A percentile compares a stretch with the other conserved stretches of the same genome.
Conservation (phyloP, 1,140 invertebrate genomes). For the Drosophila guanche region DNA sequence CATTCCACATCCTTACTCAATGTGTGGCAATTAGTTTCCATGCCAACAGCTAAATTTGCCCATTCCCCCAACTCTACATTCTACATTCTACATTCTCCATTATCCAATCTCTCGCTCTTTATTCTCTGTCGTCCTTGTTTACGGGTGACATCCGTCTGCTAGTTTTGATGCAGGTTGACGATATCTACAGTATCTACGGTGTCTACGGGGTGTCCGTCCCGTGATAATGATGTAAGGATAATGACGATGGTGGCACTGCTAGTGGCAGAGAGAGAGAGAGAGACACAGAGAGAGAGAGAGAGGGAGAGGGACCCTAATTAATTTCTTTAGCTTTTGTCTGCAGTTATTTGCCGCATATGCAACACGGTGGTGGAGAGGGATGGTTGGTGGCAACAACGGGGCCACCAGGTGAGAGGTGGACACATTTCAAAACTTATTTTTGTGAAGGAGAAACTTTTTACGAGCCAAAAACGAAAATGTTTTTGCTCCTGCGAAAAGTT, state of each 20-base stretch:
- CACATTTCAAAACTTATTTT: conserved; percentile 55
- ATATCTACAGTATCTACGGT: neutral
- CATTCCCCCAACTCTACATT: conserved; percentile 31
- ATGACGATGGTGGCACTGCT: conserved; percentile 24
- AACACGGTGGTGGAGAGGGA: neutral
- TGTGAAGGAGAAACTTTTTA: conserved; percentile 24
- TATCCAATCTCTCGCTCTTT: conserved; percentile 9
- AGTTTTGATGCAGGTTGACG: conserved; percentile 46
- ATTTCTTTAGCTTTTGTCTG: conserved; percentile 56
- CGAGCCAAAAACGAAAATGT: conserved; percentile 5
- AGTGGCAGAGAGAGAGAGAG: neutral
- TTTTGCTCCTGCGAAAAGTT: conserved; percentile 21
- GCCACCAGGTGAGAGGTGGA: conserved; percentile 29
- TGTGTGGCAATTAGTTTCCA: conserved; percentile 71
- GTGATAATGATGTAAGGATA: conserved; percentile 16
- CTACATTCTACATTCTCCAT: conserved; percentile 3
- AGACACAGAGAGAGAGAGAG: conserved; percentile 18
- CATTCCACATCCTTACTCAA: conserved; percentile 55
- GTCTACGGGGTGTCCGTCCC: neutral
- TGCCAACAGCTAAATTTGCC: conserved; percentile 60
- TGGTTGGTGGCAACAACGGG: neutral
- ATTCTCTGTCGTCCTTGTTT: conserved; percentile 29
- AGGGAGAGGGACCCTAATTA: conserved; percentile 42
- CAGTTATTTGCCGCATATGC: conserved; percentile 52
- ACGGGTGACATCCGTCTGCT: conserved; percentile 43